These are phyloP conservation scores for Muscicapa comitata DNA, from an alignment of 2,797 vertebrate species.

Conservation along the genomic window DNA sequence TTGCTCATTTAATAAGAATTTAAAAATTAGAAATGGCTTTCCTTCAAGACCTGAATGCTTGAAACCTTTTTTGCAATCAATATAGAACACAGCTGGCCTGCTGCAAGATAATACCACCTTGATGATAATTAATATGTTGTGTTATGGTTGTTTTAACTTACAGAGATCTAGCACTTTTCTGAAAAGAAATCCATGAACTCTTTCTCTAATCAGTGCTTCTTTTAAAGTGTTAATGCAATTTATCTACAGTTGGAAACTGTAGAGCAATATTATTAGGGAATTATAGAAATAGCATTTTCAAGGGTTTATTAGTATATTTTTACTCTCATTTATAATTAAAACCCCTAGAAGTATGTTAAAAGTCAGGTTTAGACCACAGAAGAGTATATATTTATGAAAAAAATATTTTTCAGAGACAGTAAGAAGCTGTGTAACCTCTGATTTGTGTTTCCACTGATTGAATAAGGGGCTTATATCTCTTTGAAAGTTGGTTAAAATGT, in stretches of 20 bases:
- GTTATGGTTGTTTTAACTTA: not conserved
- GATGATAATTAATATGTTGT: not conserved
- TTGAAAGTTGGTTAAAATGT: not conserved
- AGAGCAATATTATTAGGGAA: conserved; percentile 39
- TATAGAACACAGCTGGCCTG: not conserved
- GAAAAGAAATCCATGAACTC: not conserved
- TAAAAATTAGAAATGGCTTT: not conserved
- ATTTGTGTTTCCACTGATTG: not conserved
- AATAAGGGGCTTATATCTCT: not conserved
- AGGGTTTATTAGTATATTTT: not conserved
- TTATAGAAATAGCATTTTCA: conserved; percentile 51
- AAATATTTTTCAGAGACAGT: not conserved
- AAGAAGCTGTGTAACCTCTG: not conserved
- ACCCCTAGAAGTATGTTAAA: not conserved
- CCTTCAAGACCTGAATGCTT: not conserved
- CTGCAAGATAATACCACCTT: not conserved
- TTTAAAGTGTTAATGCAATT: conserved; percentile 47
- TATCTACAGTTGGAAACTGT: conserved; percentile 33
- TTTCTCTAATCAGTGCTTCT: conserved; percentile 18
- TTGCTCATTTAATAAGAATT: not conserved
- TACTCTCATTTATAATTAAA: conserved; percentile 5
- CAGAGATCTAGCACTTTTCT: not conserved
- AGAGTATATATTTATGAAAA: conserved; percentile 1
- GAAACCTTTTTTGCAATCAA: not conserved
- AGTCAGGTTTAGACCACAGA: not conserved